These are phyloP conservation scores for Syngnathus scovelli DNA, from an alignment of 2,113 vertebrate genomes.

Conservation along the genomic window DNA sequence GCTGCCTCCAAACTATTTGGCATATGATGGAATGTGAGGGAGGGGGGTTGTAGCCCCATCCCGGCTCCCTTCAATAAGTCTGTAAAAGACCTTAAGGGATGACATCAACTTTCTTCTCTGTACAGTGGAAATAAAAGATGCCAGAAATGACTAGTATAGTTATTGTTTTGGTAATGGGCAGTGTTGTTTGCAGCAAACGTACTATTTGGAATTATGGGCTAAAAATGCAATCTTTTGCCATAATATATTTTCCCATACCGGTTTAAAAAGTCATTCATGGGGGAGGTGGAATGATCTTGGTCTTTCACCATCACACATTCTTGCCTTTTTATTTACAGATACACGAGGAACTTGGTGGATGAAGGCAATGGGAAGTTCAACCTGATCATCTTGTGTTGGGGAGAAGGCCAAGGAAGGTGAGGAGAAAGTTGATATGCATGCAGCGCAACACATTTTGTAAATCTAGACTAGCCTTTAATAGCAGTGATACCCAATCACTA, in stretches of 20 bases:
- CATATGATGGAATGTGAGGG: not conserved
- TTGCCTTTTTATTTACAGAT: conserved; percentile 67
- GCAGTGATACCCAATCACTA: no score
- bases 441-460: not conserved
- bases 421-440: not conserved
- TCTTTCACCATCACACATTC: not conserved
- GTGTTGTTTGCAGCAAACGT: no score
- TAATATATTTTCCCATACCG: no score
- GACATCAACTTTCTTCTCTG: not conserved
- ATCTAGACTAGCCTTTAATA: not conserved
- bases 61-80: not conserved
- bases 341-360: conserved; percentile 94
- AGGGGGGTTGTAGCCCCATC: not conserved
- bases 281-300: not conserved
- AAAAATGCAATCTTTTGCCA: no score
- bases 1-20: conserved; percentile 25
- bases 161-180: no score
- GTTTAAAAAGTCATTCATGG: no score
- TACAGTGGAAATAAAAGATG: no score
- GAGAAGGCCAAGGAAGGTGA: conserved; percentile 98
- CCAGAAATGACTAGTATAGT: no score
- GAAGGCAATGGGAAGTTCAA: conserved; percentile 96
- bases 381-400: conserved; percentile 97
- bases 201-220: no score
- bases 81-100: not conserved